Conservation (phyloP, 2,888 invertebrate genomes). For the Theristus sp. region DNA sequence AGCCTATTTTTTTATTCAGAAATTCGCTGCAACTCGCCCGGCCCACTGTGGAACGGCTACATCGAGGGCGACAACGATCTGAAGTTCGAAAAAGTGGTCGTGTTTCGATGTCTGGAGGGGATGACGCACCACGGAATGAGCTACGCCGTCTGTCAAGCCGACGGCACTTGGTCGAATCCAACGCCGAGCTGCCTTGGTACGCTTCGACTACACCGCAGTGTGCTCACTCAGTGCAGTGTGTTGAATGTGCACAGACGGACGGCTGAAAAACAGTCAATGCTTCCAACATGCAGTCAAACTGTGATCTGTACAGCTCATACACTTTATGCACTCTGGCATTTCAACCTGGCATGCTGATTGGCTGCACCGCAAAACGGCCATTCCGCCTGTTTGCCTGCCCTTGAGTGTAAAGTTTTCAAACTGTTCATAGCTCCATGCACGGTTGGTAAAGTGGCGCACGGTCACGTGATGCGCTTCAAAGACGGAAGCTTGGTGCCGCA, state of each 20-base stretch:
- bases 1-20: slow-evolving; percentile 41
- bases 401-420: no score
- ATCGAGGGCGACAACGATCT: slow-evolving; percentile 50
- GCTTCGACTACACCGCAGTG: neutral
- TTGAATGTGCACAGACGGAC: neutral
- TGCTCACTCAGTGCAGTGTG: neutral
- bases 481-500: slow-evolving; percentile 42
- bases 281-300: no score
- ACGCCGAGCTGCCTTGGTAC: slow-evolving; percentile 72
- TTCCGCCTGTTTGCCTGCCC: no score
- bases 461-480: slow-evolving; percentile 23
- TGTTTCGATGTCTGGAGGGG: slow-evolving; percentile 75
- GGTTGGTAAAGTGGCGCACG: slow-evolving; percentile 49
- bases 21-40: slow-evolving; percentile 88
- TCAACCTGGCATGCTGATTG: no score
- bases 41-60: slow-evolving; percentile 86
- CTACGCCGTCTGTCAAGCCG: slow-evolving; percentile 58
- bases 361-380: no score
- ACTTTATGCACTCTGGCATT: no score
- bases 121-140: slow-evolving; percentile 66
- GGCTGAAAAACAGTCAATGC: no score
- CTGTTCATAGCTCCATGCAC: slow-evolving; percentile 61
- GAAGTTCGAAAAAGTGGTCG: slow-evolving; percentile 70
- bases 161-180: slow-evolving; percentile 83
- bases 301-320: no score